Evolutionary conservation across 2,113 vertebrate species (phyloP).

Genomic region (Onychorhynchus coronatus): DNA sequence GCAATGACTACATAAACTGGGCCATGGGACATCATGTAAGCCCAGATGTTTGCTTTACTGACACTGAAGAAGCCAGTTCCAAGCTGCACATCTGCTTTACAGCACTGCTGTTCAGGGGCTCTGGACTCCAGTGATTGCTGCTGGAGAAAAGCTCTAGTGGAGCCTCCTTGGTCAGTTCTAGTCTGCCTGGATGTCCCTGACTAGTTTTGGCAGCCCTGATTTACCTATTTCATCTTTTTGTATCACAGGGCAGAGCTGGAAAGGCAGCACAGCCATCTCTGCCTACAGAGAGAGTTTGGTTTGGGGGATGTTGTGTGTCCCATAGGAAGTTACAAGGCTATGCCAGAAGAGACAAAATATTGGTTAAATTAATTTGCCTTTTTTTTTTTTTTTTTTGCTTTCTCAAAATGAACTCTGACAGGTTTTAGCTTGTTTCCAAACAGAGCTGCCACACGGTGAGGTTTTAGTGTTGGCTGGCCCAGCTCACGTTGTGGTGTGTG

Average conservation of each 20-base stretch:
- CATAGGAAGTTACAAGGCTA: neutral
- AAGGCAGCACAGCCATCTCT: neutral
- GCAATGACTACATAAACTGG: neutral
- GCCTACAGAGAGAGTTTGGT: neutral
- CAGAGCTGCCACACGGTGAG: neutral
- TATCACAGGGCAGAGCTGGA: neutral
- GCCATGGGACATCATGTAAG: neutral
- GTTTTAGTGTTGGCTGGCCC: neutral
- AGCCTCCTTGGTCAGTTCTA: neutral
- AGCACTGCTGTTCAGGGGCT: neutral
- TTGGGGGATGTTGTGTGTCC: neutral
- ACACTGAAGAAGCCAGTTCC: neutral
- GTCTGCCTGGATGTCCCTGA: neutral
- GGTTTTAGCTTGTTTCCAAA: neutral
- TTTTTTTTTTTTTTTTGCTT: neutral
- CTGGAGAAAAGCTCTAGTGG: neutral
- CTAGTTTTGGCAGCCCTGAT: neutral
- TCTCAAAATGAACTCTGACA: neutral
- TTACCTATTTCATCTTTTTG: neutral
- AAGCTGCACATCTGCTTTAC: neutral
- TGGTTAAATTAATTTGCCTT: neutral
- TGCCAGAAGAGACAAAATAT: neutral
- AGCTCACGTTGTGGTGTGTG: neutral
- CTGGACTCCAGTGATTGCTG: neutral
- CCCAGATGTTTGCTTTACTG: neutral